phyloP scores from a whole-genome alignment of 2,888 invertebrate species.

The Melolontha melolontha region DNA sequence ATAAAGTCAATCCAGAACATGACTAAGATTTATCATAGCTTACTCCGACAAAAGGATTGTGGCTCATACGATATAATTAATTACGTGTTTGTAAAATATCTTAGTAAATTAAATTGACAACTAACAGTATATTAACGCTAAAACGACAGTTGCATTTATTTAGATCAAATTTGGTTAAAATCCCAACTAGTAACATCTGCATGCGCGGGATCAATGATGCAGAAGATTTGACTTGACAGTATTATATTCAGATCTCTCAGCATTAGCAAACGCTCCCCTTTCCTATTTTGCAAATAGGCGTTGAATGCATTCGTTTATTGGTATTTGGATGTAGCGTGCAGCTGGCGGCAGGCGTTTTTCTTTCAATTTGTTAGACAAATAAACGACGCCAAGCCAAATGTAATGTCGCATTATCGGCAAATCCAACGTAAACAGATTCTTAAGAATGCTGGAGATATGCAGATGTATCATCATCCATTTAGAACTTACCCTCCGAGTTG shows the following conservation, averaged over 20 bases:
- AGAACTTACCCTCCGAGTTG: conserved; percentile 15
- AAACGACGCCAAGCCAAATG: conserved; percentile 27
- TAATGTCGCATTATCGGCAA: conserved; percentile 29
- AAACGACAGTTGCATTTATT: background rate
- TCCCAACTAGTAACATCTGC: background rate
- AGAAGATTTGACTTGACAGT: conserved; percentile 16
- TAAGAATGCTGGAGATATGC: conserved; percentile 21
- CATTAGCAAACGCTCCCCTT: conserved; percentile 15
- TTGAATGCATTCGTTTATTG: conserved; percentile 38
- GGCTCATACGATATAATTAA: no score
- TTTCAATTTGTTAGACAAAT: conserved; percentile 41
- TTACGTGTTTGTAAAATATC: no score
- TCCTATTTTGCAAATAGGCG: conserved; percentile 37
- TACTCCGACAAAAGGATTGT: no score
- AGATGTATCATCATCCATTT: conserved; percentile 21
- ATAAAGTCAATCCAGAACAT: no score
- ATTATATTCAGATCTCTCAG: conserved; percentile 8
- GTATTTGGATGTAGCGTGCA: conserved; percentile 36
- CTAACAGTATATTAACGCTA: no score
- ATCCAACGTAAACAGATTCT: conserved; percentile 28
- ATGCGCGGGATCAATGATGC: conserved; percentile 22
- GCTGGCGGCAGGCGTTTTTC: conserved; percentile 37
- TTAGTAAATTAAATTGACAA: no score
- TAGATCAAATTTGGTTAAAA: background rate
- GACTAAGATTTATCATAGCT: no score